Evolutionary conservation across 2,888 invertebrate species (phyloP), one percentile per base, ranked within the genome.

Genomic region (Trachelus tabidus): DNA sequence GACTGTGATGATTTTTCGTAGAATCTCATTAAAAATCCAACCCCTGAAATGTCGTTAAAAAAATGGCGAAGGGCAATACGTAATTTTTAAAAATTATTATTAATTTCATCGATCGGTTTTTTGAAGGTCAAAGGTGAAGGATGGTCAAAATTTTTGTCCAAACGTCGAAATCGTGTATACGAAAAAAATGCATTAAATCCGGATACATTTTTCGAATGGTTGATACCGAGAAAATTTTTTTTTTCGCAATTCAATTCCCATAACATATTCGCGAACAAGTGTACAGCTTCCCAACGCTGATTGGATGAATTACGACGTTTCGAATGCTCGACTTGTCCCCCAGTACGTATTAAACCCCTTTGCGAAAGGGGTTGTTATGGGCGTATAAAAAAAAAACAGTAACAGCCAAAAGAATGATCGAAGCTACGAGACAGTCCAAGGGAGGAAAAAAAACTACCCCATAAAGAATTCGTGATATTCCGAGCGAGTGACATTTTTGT

Each of bases 281-380:
- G 71, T 34, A 33, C 33, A 12, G 71, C 33, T 71, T 71, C 71
- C 71, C 71, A 71, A n/a, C 68, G 73, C 31, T 77, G 82, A 81
- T 33, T 79, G 81, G 79, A 85, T 85, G 85, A 85, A 79, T 85
- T 85, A 85, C 78, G 85, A 85, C 86, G 12, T 82, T 79, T 85
- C 77, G 31, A 71, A 71, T 71, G 71, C 31, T 31, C 71, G 71
- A 34, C 71, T 71, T 56, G 23, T 23, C 23, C 40, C 40, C 9
- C 6, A 23, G 40, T 56, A 23, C 40, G 6, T 23, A 23, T 56
- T 71, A 33, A 30, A 71, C 71, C 71, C 71, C 34, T 71, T 31
- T 33, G 31, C 71, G 71, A 71, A 71, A 71, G 71, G 71, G 71
- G 34, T 56, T 71, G 71, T 71, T 33, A 30, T 31, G 11, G 6